Percentiles rank a stretch among this genome's conserved stretches.
phyloP scores from a whole-genome alignment of 2,888 invertebrate species.

The Geophilus truncorum region DNA sequence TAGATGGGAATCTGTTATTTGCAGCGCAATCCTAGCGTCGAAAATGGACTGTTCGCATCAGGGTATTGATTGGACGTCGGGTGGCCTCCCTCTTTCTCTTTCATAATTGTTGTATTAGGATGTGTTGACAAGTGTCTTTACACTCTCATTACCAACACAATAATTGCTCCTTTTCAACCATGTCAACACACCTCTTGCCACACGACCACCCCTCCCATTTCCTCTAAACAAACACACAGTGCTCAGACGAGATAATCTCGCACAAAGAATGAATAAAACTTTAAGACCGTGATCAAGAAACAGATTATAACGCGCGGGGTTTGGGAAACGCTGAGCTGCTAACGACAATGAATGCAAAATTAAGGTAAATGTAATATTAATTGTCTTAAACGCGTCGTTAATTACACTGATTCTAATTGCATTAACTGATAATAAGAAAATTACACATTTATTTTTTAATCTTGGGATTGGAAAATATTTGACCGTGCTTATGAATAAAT shows the following conservation, averaged over 20 bases:
- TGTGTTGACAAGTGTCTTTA: constrained; percentile 33
- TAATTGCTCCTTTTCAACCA: constrained; percentile 26
- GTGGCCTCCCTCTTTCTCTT: constrained; percentile 27
- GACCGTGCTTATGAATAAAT: background rate
- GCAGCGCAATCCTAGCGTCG: background rate
- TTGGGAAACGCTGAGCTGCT: background rate
- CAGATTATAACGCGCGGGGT: background rate
- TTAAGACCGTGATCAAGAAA: background rate
- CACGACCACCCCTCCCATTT: background rate
- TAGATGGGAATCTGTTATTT: background rate
- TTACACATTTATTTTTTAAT: background rate
- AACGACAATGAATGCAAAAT: background rate
- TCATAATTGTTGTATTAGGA: constrained; percentile 33
- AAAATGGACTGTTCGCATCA: background rate
- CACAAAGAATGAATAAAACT: constrained; percentile 1
- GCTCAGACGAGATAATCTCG: background rate
- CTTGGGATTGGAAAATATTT: no score
- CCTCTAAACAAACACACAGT: background rate
- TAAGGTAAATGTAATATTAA: background rate
- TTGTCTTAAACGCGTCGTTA: background rate
- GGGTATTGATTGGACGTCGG: constrained; percentile 23
- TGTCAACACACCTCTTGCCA: constrained; percentile 12
- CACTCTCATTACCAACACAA: constrained; percentile 32
- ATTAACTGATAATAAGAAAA: background rate
- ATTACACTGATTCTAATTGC: background rate